Evolutionary conservation across 2,797 vertebrate species (phyloP), one percentile per base, ranked within the genome.

Genomic region (Pantherophis alleghaniensis): DNA sequence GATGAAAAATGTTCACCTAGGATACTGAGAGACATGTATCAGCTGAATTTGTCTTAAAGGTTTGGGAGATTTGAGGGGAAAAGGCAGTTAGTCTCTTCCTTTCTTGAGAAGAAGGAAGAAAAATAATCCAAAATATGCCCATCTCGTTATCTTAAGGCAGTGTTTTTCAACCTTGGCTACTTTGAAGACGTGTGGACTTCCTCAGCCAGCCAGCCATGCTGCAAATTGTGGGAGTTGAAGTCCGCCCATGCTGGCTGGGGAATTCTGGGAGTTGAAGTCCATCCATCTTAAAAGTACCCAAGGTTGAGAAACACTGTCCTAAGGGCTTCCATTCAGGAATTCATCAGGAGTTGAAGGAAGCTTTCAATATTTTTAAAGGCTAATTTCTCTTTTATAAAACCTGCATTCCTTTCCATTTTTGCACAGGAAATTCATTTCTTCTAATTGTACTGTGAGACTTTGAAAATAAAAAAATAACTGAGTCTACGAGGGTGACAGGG

Each of bases 1-100:
- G 53, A 10, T 59, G 95, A 87, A 22, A 92, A 91, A 93, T 86
- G 74, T 94, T 95, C 87, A 56, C 53, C 91, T 74, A 86, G 59
- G 93, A 2, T 5, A 89, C 91, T 0, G 83, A 87, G 66, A 0
- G 60, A 89, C 94, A 90, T 92, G 94, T 94, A 90, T 94, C 94
- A 20, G 10, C 69, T 92, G 89, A 91, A 93, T 69, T 90, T 90
- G 87, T 74, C 87, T 94, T 87, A 86, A 93, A 92, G 0, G 4
- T 87, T 92, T 86, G 90, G 94, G 87, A 42, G 87, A 92, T 51
- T 88, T 94, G 94, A 56, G 7, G 5, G 5, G 10, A 88, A 92
- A 88, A 91, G 90, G 55, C 92, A 93, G 89, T 10, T 9, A 47
- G 3, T 47, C 79, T 20, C 22, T 83, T 69, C 18, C 11, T 37